A percentile compares a stretch with the other conserved stretches of the same genome.
Conservation (phyloP, 2,113 vertebrate genomes). For the Erythrolamprus reginae region DNA sequence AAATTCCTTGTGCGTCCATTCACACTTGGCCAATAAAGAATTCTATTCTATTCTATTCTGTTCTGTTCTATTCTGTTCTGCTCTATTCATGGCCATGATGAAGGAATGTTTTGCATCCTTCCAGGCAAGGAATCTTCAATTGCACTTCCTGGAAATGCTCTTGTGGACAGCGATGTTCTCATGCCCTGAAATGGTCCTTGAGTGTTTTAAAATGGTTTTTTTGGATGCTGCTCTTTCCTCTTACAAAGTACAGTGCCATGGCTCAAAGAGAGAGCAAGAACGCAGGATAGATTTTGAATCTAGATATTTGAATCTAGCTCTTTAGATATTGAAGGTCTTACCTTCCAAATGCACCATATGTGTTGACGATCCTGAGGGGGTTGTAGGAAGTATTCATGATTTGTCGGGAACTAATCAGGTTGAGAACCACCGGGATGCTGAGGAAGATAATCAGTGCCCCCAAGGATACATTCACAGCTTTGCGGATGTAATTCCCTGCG, state of each 20-base stretch:
- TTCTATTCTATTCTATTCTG: too few relatives aligned
- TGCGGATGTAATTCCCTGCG: constrained; percentile 67
- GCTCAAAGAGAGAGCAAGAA: background rate
- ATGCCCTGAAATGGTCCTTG: background rate
- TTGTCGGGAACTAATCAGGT: constrained; percentile 84
- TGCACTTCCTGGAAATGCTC: background rate
- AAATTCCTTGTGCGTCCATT: too few relatives aligned
- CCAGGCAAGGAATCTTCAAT: background rate
- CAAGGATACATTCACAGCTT: constrained; percentile 72
- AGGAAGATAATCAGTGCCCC: constrained; percentile 81
- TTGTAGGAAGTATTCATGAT: constrained; percentile 94
- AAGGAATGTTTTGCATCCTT: background rate
- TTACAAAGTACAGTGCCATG: background rate
- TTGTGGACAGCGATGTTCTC: background rate
- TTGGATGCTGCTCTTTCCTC: background rate
- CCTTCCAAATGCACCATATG: constrained; percentile 96
- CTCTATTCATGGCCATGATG: background rate
- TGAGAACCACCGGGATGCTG: constrained; percentile 86
- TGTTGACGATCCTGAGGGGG: constrained; percentile 91
- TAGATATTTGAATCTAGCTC: too few relatives aligned
- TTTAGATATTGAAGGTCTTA: constrained; percentile 31
- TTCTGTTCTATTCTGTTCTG: too few relatives aligned
- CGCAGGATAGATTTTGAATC: too few relatives aligned
- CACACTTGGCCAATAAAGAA: too few relatives aligned
- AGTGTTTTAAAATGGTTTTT: background rate